Evolutionary conservation across 2,888 invertebrate species (phyloP), one percentile per base, ranked within the genome.

Genomic region (Eilema depressum): DNA sequence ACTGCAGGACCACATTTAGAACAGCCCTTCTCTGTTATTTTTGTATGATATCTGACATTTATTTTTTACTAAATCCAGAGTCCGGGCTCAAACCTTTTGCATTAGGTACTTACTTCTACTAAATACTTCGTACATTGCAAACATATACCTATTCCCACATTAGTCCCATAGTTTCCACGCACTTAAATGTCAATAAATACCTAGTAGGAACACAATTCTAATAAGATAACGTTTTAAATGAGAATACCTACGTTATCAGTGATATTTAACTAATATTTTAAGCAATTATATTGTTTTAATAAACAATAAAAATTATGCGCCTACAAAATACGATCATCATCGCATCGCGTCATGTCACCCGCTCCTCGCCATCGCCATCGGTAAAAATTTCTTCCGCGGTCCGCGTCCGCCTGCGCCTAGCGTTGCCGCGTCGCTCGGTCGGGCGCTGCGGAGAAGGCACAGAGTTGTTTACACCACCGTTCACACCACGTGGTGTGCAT

Each of bases 401-500:
- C n/a, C n/a, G n/a, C n/a, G n/a, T n/a, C n/a, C 71, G 37, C 25
- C 57, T 20, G 70, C 57, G 74, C 69, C 83, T 80, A 78, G 77
- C 60, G 75, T 74, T 74, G 77, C 75, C 79, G 82, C 81, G 78
- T 76, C 78, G 78, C 68, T 30, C 30, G 20, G 60, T n/a, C 17
- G 33, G 10, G 17, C 82, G 75, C 73, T 79, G 85, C 80, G 81
- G 85, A 86, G 88, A 88, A 89, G 87, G 90, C 83, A 73, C 83
- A 73, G 84, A 88, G 88, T 92, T 93, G 93, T 93, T 93, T 93
- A 93, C 92, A 90, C 89, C 91, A 88, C 79, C 83, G 80, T 82
- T 77, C 83, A 83, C 83, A 93, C 93, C 94, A 94, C 94, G 95
- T 95, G 94, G 94, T 92, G 85, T 86, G 84, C 86, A 84, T 79